These are phyloP conservation scores for Pseudomyrmex cubaensis DNA, from an alignment of 1,140 invertebrate species.

Conservation along the genomic window DNA sequence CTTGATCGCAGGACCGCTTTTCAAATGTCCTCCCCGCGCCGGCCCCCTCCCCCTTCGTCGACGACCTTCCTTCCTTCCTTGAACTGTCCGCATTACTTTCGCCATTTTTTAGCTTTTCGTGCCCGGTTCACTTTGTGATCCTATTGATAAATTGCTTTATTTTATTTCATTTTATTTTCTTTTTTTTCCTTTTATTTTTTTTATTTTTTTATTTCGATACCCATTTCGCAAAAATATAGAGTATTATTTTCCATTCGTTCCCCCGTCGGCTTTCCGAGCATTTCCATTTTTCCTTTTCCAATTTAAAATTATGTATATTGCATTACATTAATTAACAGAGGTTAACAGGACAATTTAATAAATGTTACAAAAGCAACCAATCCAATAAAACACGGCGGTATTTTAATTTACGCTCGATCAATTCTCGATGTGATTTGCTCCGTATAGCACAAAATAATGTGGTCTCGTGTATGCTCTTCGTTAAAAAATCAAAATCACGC, in stretches of 20 bases:
- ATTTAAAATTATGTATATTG: slow-evolving; percentile 55
- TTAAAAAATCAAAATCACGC: slow-evolving; percentile 56
- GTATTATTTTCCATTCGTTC: slow-evolving; percentile 41
- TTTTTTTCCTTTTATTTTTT: too few species aligned
- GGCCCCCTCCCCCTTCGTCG: not conserved
- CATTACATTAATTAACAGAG: slow-evolving; percentile 54
- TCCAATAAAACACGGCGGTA: slow-evolving; percentile 54
- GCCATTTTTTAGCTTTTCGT: slow-evolving; percentile 36
- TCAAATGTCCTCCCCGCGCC: slow-evolving; percentile 67
- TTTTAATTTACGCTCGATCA: slow-evolving; percentile 57
- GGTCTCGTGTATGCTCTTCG: slow-evolving; percentile 30
- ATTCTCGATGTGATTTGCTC: slow-evolving; percentile 55
- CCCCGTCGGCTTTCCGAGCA: not conserved
- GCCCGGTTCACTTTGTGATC: slow-evolving; percentile 35
- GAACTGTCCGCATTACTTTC: slow-evolving; percentile 39
- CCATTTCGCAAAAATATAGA: slow-evolving; percentile 5
- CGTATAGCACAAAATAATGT: slow-evolving; percentile 46
- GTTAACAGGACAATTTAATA: slow-evolving; percentile 59
- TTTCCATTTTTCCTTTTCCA: slow-evolving; percentile 39
- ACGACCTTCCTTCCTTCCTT: slow-evolving; percentile 27
- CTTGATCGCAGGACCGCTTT: slow-evolving; percentile 80
- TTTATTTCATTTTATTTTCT: too few species aligned
- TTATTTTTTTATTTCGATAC: slow-evolving; percentile 25
- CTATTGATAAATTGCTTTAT: slow-evolving; percentile 15
- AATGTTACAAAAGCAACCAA: slow-evolving; percentile 55